These are phyloP conservation scores for Ophonus ardosiacus DNA, from an alignment of 2,888 invertebrate genomes.

Conservation along the genomic window DNA sequence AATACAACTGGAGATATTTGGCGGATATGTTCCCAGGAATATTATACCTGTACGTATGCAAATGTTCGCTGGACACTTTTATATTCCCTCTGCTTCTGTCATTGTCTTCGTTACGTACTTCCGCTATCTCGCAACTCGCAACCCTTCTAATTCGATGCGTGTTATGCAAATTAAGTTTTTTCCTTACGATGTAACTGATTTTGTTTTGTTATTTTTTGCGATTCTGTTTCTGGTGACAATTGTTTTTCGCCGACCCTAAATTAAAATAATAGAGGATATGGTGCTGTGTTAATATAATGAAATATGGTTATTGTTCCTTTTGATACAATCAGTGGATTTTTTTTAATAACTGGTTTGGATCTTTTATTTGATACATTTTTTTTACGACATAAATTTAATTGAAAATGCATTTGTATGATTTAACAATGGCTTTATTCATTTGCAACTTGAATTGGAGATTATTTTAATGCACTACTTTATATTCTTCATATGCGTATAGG, in stretches of 20 bases:
- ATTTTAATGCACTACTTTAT: not conserved
- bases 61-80: conserved; percentile 52
- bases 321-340: conserved; percentile 10
- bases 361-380: conserved; percentile 17
- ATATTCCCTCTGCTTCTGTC: not conserved
- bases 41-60: conserved; percentile 52
- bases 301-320: conserved; percentile 47
- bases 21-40: not conserved
- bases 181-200: conserved; percentile 60
- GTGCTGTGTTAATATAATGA: conserved; percentile 47
- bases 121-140: conserved; percentile 30
- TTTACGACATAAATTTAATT: conserved; percentile 20
- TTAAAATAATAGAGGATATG: conserved; percentile 48
- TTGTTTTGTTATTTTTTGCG: conserved; percentile 55
- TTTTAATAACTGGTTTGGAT: conserved; percentile 18
- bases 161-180: conserved; percentile 59
- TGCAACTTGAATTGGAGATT: not conserved
- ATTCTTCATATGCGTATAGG: not conserved
- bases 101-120: conserved; percentile 45
- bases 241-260: conserved; percentile 47
- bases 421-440: conserved; percentile 10
- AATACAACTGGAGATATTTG: not conserved
- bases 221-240: conserved; percentile 55
- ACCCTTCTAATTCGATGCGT: conserved; percentile 60
- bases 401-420: conserved; percentile 24